Conservation (phyloP, 2,113 vertebrate genomes). For the Morone saxatilis region DNA sequence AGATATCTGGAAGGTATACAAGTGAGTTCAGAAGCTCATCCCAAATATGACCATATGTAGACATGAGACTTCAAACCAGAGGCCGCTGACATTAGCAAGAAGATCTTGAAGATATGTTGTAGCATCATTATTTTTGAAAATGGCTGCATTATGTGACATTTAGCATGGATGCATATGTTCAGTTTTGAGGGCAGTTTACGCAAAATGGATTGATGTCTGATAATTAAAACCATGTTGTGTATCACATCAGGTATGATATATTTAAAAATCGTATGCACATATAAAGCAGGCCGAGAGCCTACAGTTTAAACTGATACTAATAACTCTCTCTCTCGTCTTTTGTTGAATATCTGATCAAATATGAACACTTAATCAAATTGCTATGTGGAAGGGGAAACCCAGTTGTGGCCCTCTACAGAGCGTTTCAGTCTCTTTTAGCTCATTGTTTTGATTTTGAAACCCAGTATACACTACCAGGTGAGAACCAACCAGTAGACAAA, state of each 20-base stretch:
- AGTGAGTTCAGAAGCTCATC: constrained; percentile 34
- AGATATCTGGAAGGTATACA: constrained; percentile 47
- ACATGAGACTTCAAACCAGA: constrained; percentile 26
- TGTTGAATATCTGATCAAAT: too few relatives aligned
- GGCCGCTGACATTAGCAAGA: not conserved
- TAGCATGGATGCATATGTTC: not conserved
- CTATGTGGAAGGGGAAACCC: too few relatives aligned
- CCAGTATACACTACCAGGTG: too few relatives aligned
- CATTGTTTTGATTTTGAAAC: not conserved
- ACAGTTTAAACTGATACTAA: not conserved
- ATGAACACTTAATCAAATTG: too few relatives aligned
- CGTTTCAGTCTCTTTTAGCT: not conserved
- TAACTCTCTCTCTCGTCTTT: too few relatives aligned
- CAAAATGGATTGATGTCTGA: not conserved
- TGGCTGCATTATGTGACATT: not conserved
- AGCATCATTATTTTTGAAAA: not conserved
- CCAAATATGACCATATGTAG: constrained; percentile 50
- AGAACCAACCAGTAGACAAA: not conserved
- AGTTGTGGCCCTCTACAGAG: not conserved
- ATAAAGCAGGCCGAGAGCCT: not conserved
- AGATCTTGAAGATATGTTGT: not conserved
- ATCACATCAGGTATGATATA: not conserved
- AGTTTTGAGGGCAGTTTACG: not conserved
- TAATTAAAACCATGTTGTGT: not conserved
- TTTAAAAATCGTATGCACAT: not conserved